phyloP scores from a whole-genome alignment of 2,797 vertebrate genomes.

The Capromys pilorides region DNA sequence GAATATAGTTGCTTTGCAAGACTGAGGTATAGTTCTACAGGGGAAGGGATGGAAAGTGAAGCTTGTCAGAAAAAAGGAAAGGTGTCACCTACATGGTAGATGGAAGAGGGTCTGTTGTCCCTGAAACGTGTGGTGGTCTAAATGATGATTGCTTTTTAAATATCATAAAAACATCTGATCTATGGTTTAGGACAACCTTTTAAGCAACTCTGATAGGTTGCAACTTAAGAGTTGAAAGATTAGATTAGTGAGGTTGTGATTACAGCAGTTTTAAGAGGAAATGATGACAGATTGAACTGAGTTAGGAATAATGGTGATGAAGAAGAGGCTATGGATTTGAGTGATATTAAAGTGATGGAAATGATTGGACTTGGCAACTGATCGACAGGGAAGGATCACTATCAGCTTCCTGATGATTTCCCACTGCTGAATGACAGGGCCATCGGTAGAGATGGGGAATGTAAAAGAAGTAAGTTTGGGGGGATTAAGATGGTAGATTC shows the following conservation, averaged over 20 bases:
- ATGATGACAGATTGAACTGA: not conserved
- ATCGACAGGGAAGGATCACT: not conserved
- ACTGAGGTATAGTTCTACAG: not conserved
- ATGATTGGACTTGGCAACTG: not conserved
- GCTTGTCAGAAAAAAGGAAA: not conserved
- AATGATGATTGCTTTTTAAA: conserved; percentile 43
- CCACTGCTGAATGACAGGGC: not conserved
- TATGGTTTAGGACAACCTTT: not conserved
- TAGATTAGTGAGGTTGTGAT: conserved; percentile 39
- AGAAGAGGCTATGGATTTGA: not conserved
- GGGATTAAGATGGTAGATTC: not conserved
- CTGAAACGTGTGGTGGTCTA: not conserved
- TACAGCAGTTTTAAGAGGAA: conserved; percentile 36
- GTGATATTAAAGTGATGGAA: not conserved
- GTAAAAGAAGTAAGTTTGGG: not conserved
- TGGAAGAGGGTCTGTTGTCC: not conserved
- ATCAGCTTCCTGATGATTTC: conserved; percentile 32
- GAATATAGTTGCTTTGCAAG: not conserved
- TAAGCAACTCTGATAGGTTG: not conserved
- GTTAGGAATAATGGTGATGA: not conserved
- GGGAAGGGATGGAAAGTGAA: not conserved
- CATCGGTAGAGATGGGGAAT: not conserved
- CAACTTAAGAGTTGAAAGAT: not conserved
- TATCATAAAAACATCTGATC: not conserved
- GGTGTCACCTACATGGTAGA: not conserved